Base-by-base conservation (phyloP, 2,113 vertebrate species). In the Chunga burmeisteri region DNA sequence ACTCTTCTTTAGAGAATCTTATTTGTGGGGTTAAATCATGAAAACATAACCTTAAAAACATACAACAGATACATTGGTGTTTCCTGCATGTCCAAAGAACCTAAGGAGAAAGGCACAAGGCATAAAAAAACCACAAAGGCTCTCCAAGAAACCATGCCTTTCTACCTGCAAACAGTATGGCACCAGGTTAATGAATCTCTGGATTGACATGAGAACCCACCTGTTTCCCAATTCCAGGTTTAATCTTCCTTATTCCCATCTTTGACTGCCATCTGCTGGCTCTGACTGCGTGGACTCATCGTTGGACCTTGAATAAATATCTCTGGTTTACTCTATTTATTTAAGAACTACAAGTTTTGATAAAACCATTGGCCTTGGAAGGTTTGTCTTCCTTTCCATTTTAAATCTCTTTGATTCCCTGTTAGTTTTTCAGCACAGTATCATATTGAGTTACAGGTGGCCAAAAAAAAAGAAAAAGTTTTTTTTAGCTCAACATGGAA, bases 231-330 rank as follows among this genome's bases (percentile, higher is more conserved):
- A 0, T 22, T 14, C 10, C 49, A 20, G 17, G 11, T 22, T 65
- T 47, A 8, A 53, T 20, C 56, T 21, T 11, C 6, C 2, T 32
- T 66, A 53, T 65, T 67, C 38, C 4, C 22, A 26, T 49, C 49
- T 75, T 72, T 65, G 56, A 56, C 49, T 94, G 96, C 78, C 92
- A 87, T 85, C 95, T 96, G 5, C 81, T 47, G 96, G 42, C 53
- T 78, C 34, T 8, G 22, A 16, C 19, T 32, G 78, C 63, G 47
- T 1, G 11, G n/a, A 40, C 34, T n/a, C n/a, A 26, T 29, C 2
- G 0, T 8, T 29, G 56, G 17, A 30, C 21, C 53, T 29, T 6
- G 8, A 36, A 18, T 27, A 47, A 62, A 6, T 16, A 5, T 4
- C 21, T 44, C 23, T 13, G 15, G 0, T 61, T 50, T 26, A 22